These are phyloP conservation scores for Geotrypetes seraphini DNA, from an alignment of 2,797 vertebrate genomes.

Conservation along the genomic window DNA sequence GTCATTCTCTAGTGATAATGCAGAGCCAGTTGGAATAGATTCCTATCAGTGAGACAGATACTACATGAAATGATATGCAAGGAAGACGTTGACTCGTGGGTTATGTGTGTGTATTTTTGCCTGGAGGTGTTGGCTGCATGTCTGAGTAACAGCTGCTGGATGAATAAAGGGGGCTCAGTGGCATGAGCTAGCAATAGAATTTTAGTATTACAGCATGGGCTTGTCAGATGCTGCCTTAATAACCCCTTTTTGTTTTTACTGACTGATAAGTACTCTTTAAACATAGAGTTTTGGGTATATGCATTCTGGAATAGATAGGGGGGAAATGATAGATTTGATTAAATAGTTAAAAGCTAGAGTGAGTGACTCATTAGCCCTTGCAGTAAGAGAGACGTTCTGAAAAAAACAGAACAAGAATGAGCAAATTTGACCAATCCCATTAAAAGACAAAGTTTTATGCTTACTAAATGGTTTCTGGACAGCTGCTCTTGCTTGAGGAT, in stretches of 20 bases:
- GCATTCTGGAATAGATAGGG: too few species aligned
- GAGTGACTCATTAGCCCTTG: too few species aligned
- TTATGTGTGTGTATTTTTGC: too few species aligned
- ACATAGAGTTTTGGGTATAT: background rate
- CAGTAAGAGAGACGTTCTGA: too few species aligned
- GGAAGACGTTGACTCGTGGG: background rate
- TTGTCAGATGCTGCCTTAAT: background rate
- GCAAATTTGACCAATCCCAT: too few species aligned
- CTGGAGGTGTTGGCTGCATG: background rate
- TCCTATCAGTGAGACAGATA: background rate
- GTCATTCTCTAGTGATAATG: too few species aligned
- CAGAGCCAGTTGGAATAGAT: slow-evolving; percentile 2
- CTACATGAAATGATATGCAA: background rate
- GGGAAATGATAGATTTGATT: too few species aligned
- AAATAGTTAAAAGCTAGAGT: too few species aligned
- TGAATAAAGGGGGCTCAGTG: background rate
- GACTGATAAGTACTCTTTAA: background rate
- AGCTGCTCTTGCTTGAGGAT: too few species aligned
- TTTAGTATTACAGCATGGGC: background rate
- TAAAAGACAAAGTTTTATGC: too few species aligned
- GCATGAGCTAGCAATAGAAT: background rate
- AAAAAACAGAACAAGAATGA: too few species aligned
- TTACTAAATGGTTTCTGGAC: too few species aligned
- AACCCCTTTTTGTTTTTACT: background rate
- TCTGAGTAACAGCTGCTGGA: background rate